phyloP scores from a whole-genome alignment of 2,113 vertebrate genomes.

The Poeciliopsis retropinna region DNA sequence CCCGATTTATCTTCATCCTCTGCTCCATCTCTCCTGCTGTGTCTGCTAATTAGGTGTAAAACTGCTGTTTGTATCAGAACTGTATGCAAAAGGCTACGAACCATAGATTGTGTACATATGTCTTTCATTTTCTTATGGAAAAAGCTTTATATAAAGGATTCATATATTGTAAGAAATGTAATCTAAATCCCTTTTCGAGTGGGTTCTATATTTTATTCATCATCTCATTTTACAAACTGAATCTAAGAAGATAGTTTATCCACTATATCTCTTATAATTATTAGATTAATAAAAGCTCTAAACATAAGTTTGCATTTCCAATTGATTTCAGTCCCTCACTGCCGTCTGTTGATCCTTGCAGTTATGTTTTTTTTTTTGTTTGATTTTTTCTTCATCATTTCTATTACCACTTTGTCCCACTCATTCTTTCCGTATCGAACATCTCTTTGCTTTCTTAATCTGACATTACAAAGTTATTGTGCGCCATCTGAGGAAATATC shows the following conservation, averaged over 20 bases:
- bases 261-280: constrained; percentile 24
- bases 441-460: constrained; percentile 8
- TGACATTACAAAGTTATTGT: background rate
- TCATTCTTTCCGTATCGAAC: constrained; percentile 19
- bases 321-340: constrained; percentile 36
- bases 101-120: background rate
- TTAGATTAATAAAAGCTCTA: constrained; percentile 26
- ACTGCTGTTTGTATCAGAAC: constrained; percentile 13
- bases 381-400: constrained; percentile 34
- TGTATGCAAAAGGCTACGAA: background rate
- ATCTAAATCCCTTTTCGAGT: background rate
- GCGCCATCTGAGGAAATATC: background rate
- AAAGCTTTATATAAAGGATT: background rate
- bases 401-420: constrained; percentile 27
- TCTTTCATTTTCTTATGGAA: constrained; percentile 5
- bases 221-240: constrained; percentile 11
- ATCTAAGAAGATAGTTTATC: constrained; percentile 2
- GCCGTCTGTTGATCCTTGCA: constrained; percentile 57
- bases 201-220: background rate
- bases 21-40: constrained; percentile 45
- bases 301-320: constrained; percentile 58
- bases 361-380: constrained; percentile 17
- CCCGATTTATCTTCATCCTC: constrained; percentile 28
- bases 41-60: constrained; percentile 55
- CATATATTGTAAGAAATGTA: background rate